A percentile compares a stretch with the other conserved stretches of the same genome.
These are phyloP conservation scores for Mormyrops attenuatus DNA, from an alignment of 2,797 vertebrate species.

Conservation along the genomic window DNA sequence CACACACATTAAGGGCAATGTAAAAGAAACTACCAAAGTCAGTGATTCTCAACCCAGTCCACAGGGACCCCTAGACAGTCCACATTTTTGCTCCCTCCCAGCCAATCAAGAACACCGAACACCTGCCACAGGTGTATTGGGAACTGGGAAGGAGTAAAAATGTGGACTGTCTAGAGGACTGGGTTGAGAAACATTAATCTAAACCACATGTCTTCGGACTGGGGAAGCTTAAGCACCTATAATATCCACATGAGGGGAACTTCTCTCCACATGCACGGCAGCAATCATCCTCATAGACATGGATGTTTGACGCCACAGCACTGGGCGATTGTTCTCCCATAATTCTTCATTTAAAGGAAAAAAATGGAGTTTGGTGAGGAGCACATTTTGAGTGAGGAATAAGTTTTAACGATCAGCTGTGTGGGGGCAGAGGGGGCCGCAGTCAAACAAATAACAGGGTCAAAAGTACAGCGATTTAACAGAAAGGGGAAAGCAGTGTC, in stretches of 20 bases:
- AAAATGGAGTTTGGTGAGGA: neutral
- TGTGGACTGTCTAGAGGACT: neutral
- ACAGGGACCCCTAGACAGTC: neutral
- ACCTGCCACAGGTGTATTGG: neutral
- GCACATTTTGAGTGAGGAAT: neutral
- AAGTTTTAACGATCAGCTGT: neutral
- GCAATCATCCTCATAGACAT: neutral
- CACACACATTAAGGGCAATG: no score
- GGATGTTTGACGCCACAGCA: neutral
- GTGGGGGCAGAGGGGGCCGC: neutral
- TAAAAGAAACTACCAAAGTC: neutral
- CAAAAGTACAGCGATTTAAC: neutral
- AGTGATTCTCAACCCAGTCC: neutral
- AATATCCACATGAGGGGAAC: neutral
- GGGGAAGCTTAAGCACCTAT: neutral
- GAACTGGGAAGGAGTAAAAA: neutral
- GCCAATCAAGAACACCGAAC: neutral
- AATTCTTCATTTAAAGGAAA: no score
- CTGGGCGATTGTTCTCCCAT: neutral
- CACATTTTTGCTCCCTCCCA: neutral
- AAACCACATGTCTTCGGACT: neutral
- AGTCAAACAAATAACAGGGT: neutral
- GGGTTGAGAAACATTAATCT: neutral
- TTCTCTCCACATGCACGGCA: neutral
- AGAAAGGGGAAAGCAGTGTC: neutral